Evolutionary conservation across 2,113 vertebrate genomes (phyloP).

Genomic region (Rissa tridactyla): DNA sequence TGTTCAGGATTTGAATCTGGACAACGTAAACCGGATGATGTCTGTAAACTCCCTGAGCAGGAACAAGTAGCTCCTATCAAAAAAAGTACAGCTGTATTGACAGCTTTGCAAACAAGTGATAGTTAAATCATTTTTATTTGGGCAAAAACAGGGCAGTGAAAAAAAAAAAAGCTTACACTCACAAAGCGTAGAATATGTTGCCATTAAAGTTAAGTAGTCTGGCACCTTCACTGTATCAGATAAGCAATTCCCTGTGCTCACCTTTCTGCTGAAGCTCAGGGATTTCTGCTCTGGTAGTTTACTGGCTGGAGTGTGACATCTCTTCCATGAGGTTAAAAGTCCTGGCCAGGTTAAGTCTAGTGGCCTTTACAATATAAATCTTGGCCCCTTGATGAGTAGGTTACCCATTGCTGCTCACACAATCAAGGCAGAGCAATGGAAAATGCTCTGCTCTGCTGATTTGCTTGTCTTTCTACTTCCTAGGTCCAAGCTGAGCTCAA

Average conservation of each 20-base stretch:
- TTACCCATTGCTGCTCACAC: not conserved
- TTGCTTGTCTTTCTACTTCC: not conserved
- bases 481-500: slow-evolving; percentile 95
- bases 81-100: not conserved
- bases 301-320: not conserved
- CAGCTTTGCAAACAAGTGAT: not conserved
- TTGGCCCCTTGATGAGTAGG: not conserved
- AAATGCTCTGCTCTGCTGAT: not conserved
- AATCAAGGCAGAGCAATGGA: not conserved
- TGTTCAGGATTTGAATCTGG: not conserved
- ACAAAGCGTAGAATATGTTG: not conserved
- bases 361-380: not conserved
- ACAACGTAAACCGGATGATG: not conserved
- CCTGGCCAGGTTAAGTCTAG: not conserved
- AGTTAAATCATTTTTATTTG: not conserved
- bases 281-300: not conserved
- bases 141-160: not conserved
- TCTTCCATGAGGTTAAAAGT: not conserved
- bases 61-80: not conserved
- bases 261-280: not conserved
- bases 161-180: not conserved
- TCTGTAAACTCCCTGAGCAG: not conserved
- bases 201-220: not conserved
- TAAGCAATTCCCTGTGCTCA: not conserved
- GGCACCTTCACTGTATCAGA: not conserved